Evolutionary conservation across 2,888 invertebrate genomes (phyloP), one percentile per base, ranked within the genome.

Genomic region (Dendrolimus pini): DNA sequence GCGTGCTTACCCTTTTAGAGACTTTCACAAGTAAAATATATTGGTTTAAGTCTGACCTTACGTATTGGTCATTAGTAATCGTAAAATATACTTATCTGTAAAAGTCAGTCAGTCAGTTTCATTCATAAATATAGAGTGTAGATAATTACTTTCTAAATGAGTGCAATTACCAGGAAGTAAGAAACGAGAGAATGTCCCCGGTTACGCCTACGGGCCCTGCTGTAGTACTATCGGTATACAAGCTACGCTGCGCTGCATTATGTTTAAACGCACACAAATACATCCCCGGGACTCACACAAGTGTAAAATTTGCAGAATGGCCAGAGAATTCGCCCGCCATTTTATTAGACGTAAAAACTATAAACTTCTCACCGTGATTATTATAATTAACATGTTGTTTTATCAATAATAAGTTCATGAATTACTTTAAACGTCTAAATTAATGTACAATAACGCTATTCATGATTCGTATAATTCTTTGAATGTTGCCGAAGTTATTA

Each of bases 401-500:
- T 30, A 30, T 30, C 30, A 6, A 30, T 30, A 30, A 30, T 30
- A 54, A 55, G 30, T 54, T 55, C 54, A 55, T 54, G 56, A 56
- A 55, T 58, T 47, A 53, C 12, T 47, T 9, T 0, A 47, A 47
- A 10, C 47, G 9, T 47, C 2, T 47, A 12, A 47, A 47, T 52
- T 56, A 10, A 41, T 52, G 7, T 52, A 56, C 14, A 52, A 13
- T 55, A 41, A n/a, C 9, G n/a, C 30, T 30, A 30, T 30, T 30
- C 30, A 30, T 30, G 30, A 30, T 30, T 52, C 57, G 56, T 53
- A 30, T 30, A 30, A 30, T 58, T 12, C 52, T 47, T 10, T 42
- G n/a, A 55, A 69, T 72, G 67, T 66, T 75, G 73, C 65, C 69
- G 65, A 75, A 83, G 74, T 75, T 77, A 82, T 87, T 85, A 80